Evolutionary conservation across 2,113 vertebrate genomes (phyloP), one percentile per base, ranked within the genome.

Genomic region (Eptatretus burgeri): DNA sequence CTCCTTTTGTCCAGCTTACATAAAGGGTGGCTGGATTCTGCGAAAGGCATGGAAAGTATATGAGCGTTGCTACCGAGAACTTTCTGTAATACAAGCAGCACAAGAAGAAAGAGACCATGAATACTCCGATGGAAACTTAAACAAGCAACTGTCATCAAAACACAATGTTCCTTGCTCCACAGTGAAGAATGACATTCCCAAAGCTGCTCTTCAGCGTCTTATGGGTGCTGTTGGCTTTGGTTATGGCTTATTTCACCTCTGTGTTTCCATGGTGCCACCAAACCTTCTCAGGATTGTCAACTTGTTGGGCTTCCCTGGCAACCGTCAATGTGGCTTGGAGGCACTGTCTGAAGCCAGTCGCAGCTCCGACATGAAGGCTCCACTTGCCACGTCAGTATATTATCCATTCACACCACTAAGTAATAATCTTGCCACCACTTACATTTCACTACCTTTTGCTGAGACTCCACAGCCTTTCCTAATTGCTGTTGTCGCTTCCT

Each of bases 321-420:
- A 98, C 78, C 84, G 89, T 67, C 79, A 80, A 62, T 86, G 95
- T 77, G 91, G 91, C 67, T 78, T 98, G 70, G 82, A 84, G 72
- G 91, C 89, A 66, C 81, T 98, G 64, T 81, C 82, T 76, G 94
- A 86, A 69, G 91, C 91, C 68, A 95, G 91, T 71, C 88, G 95
- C 79, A 98, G 91, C 81, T 87, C 83, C 76, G 91, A 95, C 81
- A 98, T 98, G 91, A 98, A 98, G 79, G 91, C 91, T 66, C 89
- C 91, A 65, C 81, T 98, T 68, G 91, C 91, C 75, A 98, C 89
- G 91, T 98, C 80, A 94, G 91, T 91, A 77, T 76, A 41, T 41
- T 3, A 41, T n/a, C n/a, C n/a, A 41, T 41, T 41, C 27, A 41
- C 27, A 41, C 27, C 27, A 41, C 27, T 41, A 41, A 41, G 3